Evolutionary conservation across 2,888 invertebrate genomes (phyloP), one percentile per base, ranked within the genome.

Genomic region (Dasysyrphus albostriatus): DNA sequence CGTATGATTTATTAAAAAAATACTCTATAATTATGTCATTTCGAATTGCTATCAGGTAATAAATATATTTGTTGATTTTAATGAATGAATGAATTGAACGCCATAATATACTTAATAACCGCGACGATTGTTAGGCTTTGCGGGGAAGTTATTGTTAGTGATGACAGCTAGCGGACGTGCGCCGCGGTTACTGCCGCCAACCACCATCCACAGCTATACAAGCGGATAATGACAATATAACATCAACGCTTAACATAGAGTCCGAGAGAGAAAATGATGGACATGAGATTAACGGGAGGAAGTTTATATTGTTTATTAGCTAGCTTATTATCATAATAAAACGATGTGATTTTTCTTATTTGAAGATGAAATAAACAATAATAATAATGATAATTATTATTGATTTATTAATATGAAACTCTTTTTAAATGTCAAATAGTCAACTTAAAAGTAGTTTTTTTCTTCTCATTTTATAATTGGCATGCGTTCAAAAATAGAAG

Each of bases 1-100:
- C 0, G 51, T 58, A 61, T 58, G 16, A 56, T 24, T 47, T 65
- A 65, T 75, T 39, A 74, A n/a, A n/a, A n/a, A n/a, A 63, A 10
- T n/a, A 44, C n/a, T 29, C 16, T 16, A 32, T 32, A 32, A 32
- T 47, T 16, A 39, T 67, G 75, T 39, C 67, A 47, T 67, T 84
- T 80, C 14, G 51, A 59, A 80, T 84, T 76, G 76, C 65, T 80
- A 84, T 80, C 72, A 83, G 80, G 84, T 84, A 61, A 51, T 67
- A 54, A 73, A 67, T 75, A 58, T 65, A 58, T 56, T 6, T n/a
- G n/a, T 74, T 42, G 74, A 74, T 67, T 54, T 49, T 73, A 76
- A 80, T 77, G 81, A 73, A 73, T 77, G 81, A 73, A 73, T 69
- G 73, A 67, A 73, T 67, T 54, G 69, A 85, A 69, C 54, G 54